Base-by-base conservation (phyloP, 2,797 vertebrate genomes). In the Syngnathus rostellatus region DNA sequence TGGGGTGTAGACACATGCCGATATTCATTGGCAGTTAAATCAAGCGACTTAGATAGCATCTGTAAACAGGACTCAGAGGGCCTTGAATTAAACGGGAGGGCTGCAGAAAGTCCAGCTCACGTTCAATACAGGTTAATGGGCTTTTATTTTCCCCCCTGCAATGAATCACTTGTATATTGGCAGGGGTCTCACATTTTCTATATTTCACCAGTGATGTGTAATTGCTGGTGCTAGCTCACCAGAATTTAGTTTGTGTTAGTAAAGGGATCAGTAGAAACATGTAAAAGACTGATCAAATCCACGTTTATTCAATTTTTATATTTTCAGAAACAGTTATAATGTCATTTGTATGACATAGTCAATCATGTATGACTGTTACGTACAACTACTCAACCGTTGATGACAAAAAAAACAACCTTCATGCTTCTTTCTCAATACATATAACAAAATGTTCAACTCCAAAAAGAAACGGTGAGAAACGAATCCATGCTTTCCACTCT, bases 21-120 rank as follows among this genome's bases (percentile, higher is more conserved):
- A 85, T 84, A 91, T 90, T 91, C 91, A 91, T 87, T 87, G 85
- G 88, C 89, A 89, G 87, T 89, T 89, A 89, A 86, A 93, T 92
- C 88, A 93, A 89, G 85, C 87, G 85, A 85, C 84, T 88, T 90
- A 91, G 88, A 85, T 87, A 89, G 76, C 85, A 89, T 87, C 82
- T 89, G 84, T 89, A 89, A 88, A 85, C 87, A 89, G 80, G 82
- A 85, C 85, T 87, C 86, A 76, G 81, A 84, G 84, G 85, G 83
- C 79, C 79, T 81, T 81, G 85, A 86, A 88, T 88, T 87, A 89
- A 84, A 83, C 79, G 17, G 31, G 58, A 72, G 71, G 77, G 71
- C 77, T 76, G 75, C 75, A 82, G 83, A 37, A 77, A 80, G 76
- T 71, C 72, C 63, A 75, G 79, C 84, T 83, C 82, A 81, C 76